Conservation (phyloP, 2,888 invertebrate species). For the Caenorhabditis sp. region DNA sequence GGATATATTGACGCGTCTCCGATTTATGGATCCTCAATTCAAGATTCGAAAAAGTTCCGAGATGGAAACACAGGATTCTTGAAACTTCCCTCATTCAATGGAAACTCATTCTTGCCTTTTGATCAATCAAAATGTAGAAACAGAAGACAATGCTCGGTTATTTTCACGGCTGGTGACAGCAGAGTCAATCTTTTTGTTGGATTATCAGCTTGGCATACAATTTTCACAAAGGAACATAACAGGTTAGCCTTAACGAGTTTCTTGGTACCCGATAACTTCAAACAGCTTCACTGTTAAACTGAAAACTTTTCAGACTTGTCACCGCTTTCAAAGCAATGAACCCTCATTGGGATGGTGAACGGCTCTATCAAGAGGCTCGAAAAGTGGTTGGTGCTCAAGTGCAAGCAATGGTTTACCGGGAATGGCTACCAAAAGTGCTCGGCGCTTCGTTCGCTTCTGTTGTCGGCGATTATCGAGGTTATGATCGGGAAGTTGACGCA, state of each 20-base stretch:
- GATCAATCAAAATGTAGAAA: slow-evolving; percentile 63
- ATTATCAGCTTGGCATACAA: slow-evolving; percentile 75
- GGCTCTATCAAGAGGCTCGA: slow-evolving; percentile 82
- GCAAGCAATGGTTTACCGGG: slow-evolving; percentile 73
- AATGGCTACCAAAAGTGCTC: slow-evolving; percentile 89
- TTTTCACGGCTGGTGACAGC: slow-evolving; percentile 70
- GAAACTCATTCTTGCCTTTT: slow-evolving; percentile 64
- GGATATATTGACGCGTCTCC: slow-evolving; percentile 88
- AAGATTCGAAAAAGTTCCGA: slow-evolving; percentile 67
- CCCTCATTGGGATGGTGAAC: slow-evolving; percentile 92
- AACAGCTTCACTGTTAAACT: slow-evolving; percentile 1
- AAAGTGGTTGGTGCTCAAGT: slow-evolving; percentile 85
- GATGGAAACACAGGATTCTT: slow-evolving; percentile 65
- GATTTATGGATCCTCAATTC: slow-evolving; percentile 84
- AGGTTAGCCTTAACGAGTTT: slow-evolving; percentile 26
- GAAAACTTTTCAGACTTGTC: slow-evolving; percentile 77
- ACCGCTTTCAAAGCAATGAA: slow-evolving; percentile 81
- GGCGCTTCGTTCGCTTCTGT: slow-evolving; percentile 79
- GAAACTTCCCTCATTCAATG: slow-evolving; percentile 64
- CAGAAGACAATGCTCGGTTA: slow-evolving; percentile 60
- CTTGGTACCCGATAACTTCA: too few species aligned
- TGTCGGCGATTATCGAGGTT: slow-evolving; percentile 84
- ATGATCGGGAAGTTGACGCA: slow-evolving; percentile 83
- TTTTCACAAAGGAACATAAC: slow-evolving; percentile 90
- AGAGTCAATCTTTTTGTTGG: slow-evolving; percentile 72